Percentiles rank a stretch among this genome's conserved stretches.
Evolutionary conservation across 2,797 vertebrate genomes (phyloP).

Genomic region (Rhinatrema bivittatum): DNA sequence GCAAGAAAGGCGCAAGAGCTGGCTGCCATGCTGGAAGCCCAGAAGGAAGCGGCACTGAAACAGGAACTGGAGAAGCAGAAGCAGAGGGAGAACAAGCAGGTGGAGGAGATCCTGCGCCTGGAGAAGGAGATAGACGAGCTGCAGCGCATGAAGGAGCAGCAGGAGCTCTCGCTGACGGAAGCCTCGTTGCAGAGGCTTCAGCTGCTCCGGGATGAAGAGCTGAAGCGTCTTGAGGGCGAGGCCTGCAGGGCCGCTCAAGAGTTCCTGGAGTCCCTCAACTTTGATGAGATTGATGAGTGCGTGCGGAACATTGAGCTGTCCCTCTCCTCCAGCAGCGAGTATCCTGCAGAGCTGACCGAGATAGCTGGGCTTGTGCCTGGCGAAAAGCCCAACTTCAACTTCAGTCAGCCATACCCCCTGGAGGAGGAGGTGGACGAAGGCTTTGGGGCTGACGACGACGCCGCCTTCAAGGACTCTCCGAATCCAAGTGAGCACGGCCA

Average conservation of each 20-base stretch:
- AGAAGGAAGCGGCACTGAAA: conserved; percentile 38
- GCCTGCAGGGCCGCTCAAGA: conserved; percentile 89
- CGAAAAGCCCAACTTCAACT: conserved; percentile 56
- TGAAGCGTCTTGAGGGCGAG: conserved; percentile 81
- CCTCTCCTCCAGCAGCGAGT: conserved; percentile 47
- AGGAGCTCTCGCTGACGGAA: conserved; percentile 83
- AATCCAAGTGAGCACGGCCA: conserved; percentile 92
- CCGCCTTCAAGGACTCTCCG: conserved; percentile 90
- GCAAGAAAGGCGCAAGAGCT: conserved; percentile 46
- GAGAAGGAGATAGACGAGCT: conserved; percentile 88
- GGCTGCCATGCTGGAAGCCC: conserved; percentile 41
- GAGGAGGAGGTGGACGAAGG: conserved; percentile 92
- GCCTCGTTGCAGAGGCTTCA: conserved; percentile 79
- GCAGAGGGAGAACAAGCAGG: conserved; percentile 78
- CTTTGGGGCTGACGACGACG: conserved; percentile 86
- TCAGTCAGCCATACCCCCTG: conserved; percentile 68
- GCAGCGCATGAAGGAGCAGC: conserved; percentile 84
- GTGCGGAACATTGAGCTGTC: conserved; percentile 89
- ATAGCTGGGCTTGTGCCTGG: conserved; percentile 20
- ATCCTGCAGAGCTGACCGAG: conserved; percentile 25
- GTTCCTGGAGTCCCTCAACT: conserved; percentile 93
- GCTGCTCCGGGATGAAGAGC: conserved; percentile 79
- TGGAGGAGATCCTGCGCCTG: conserved; percentile 90
- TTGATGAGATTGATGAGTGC: conserved; percentile 93
- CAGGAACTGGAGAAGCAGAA: conserved; percentile 59